Base-by-base conservation (phyloP, 64 coral and sea anemone genomes). In the Trachythela sp. region DNA sequence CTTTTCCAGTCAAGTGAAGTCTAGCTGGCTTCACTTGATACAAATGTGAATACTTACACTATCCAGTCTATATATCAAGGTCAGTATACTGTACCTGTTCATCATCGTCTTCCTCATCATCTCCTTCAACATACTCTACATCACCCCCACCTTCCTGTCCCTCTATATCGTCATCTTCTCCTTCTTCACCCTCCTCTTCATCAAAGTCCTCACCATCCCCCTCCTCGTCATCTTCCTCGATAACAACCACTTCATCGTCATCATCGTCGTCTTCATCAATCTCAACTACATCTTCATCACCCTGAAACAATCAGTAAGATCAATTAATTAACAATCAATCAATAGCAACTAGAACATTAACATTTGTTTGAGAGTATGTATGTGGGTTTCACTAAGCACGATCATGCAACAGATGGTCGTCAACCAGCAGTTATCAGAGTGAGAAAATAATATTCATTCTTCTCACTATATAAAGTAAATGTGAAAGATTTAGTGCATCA, bases 231-330 rank as follows among this genome's bases (percentile, higher is more conserved):
- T 91, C 89, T 24, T 88, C 86, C 38, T 58, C 89, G 48, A 91
- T 89, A 33, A 77, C 93, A 29, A 88, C 77, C 39, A 91, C 93
- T 38, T 91, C 93, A 34, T 91, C 93, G 75, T 91, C 93, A 22
- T 83, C 92, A 24, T 91, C 89, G 37, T 91, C 89, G 9, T 85
- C 86, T 7, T 91, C 93, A 18, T 91, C 93, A 0, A 91, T 89
- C 4, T 87, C 93, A 9, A 88, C 93, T 1, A 91, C 89, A 45
- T 94, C 93, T 36, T 77, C 92, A 10, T 87, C 93, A 50, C 18
- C 41, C 41, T 86, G 33, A 48, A 9, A 36, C 31, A 39, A 84
- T 84, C 36, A 2, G 87, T 85, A 2, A 80, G 35, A 37, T 34
- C 13, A 37, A 80, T 36, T 15, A 80, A 80, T 80, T 20, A 4